Evolutionary conservation across 2,113 vertebrate genomes (phyloP).

Genomic region (Melanostigma gelatinosum): DNA sequence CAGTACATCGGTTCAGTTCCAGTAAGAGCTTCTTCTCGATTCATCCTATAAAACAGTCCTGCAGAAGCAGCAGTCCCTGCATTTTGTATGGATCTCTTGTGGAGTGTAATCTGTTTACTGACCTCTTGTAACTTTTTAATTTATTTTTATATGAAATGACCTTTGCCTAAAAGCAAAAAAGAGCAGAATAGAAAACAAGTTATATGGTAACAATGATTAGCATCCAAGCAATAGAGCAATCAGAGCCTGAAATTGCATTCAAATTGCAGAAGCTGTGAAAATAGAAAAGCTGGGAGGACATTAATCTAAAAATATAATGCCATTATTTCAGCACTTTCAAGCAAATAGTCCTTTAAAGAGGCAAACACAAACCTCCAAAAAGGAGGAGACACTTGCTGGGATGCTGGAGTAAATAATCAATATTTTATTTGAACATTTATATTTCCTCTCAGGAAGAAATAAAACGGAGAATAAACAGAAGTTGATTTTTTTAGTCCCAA

Average conservation of each 20-base stretch:
- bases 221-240: constrained; percentile 79
- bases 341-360: constrained; percentile 66
- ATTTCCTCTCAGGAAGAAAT: constrained; percentile 35
- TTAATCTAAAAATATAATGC: constrained; percentile 70
- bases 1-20: too few relatives aligned
- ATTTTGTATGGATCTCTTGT: constrained; percentile 1
- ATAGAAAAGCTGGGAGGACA: constrained; percentile 56
- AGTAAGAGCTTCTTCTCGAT: too few relatives aligned
- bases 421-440: constrained; percentile 40
- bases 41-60: constrained; percentile 18
- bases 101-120: constrained; percentile 33
- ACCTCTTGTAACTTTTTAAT: constrained; percentile 53
- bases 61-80: not conserved
- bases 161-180: constrained; percentile 56
- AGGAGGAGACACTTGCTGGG: not conserved
- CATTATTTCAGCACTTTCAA: constrained; percentile 76
- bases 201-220: constrained; percentile 72
- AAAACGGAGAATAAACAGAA: not conserved
- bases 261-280: constrained; percentile 79
- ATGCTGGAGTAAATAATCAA: constrained; percentile 39
- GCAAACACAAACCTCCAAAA: constrained; percentile 47
- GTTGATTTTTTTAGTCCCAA: not conserved
- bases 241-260: constrained; percentile 81
- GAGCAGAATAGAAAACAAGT: constrained; percentile 62
- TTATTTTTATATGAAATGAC: constrained; percentile 61